Percentiles rank a stretch among this genome's conserved stretches.
Evolutionary conservation across 2,888 invertebrate species (phyloP).

Genomic region (Phyllotreta striolata): DNA sequence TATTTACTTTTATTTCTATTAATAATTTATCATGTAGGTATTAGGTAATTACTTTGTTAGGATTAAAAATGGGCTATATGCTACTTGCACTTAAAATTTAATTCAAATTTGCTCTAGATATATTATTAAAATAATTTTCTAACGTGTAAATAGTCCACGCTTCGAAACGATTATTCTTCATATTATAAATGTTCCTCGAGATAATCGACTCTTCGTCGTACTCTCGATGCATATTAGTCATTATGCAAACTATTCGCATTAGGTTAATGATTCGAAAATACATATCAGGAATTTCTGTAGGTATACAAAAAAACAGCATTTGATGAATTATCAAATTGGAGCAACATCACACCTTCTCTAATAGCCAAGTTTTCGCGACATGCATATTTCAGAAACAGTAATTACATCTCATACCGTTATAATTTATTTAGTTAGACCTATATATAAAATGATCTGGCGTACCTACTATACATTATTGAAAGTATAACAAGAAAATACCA

Average conservation of each 20-base stretch:
- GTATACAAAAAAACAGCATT: slow-evolving; percentile 4
- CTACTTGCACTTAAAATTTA: too few relatives aligned
- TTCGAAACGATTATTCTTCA: background rate
- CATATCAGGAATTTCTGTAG: slow-evolving; percentile 5
- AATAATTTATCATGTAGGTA: too few relatives aligned
- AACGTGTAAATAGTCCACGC: slow-evolving; percentile 1
- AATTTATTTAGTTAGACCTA: slow-evolving; percentile 26
- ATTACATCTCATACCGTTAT: slow-evolving; percentile 31
- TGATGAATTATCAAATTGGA: slow-evolving; percentile 21
- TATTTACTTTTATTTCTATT: too few relatives aligned
- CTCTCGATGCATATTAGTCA: slow-evolving; percentile 8
- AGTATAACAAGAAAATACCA: slow-evolving; percentile 38
- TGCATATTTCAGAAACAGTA: slow-evolving; percentile 26
- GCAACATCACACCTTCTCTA: slow-evolving; percentile 21
- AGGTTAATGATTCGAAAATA: slow-evolving; percentile 19
- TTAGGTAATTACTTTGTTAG: too few relatives aligned
- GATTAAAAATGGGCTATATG: too few relatives aligned
- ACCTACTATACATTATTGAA: slow-evolving; percentile 30
- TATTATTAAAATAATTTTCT: slow-evolving; percentile 3
- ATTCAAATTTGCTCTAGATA: background rate
- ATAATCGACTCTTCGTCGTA: slow-evolving; percentile 11
- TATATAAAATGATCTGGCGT: slow-evolving; percentile 19
- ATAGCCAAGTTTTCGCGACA: slow-evolving; percentile 18
- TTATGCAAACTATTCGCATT: slow-evolving; percentile 21
- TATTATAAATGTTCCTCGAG: background rate